Conservation (phyloP, 1,140 invertebrate genomes). For the Pseudomyrmex sp. region DNA sequence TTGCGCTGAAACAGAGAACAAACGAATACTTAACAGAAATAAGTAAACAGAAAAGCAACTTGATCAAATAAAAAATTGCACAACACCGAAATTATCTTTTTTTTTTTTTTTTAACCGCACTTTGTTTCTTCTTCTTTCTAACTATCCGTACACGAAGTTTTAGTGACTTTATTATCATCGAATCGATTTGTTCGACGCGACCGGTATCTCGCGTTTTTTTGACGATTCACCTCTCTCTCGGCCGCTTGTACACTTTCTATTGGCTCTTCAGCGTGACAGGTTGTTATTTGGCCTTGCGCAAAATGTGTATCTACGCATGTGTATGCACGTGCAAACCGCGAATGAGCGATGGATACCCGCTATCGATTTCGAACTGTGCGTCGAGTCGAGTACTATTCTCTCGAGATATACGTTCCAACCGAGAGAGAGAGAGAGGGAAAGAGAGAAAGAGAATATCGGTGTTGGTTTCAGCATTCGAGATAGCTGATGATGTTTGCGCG, state of each 20-base stretch:
- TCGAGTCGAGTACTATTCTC: conserved; percentile 38
- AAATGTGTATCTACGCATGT: background rate
- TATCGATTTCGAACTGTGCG: conserved; percentile 49
- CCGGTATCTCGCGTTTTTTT: conserved; percentile 30
- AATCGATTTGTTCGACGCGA: background rate
- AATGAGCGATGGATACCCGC: conserved; percentile 45
- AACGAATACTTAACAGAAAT: background rate
- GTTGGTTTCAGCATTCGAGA: background rate
- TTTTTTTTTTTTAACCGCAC: background rate
- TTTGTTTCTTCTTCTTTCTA: background rate
- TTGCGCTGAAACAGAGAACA: background rate
- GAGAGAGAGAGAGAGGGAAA: background rate
- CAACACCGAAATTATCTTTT: background rate
- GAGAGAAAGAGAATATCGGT: background rate
- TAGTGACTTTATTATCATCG: conserved; percentile 11
- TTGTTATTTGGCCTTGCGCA: conserved; percentile 39
- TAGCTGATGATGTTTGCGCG: conserved; percentile 47
- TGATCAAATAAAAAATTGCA: background rate
- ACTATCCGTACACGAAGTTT: background rate
- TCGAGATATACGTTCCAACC: background rate
- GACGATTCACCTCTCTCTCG: conserved; percentile 20
- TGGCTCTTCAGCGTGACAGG: conserved; percentile 24
- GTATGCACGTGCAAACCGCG: background rate
- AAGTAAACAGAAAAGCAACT: background rate
- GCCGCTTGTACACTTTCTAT: conserved; percentile 37